Base-by-base conservation (phyloP, 1,140 invertebrate genomes). In the Nymphalis io region DNA sequence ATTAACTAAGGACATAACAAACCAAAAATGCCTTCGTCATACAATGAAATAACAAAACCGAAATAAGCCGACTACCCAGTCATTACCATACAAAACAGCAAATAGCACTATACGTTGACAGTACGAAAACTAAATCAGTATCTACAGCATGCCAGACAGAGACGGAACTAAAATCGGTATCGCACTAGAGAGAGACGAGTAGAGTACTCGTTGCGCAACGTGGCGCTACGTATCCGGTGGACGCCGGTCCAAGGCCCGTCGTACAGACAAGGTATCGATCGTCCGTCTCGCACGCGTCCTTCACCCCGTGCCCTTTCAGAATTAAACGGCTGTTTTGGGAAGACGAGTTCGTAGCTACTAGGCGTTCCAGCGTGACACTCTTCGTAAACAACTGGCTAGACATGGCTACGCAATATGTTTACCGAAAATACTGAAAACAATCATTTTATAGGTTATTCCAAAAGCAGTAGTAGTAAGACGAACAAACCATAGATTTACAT, bases 271-370 rank as follows among this genome's bases (percentile, higher is more conserved):
- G 16, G 75, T 84, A 87, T 85, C 83, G 83, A 87, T 85, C 83
- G 76, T 44, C 38, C 61, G 66, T 72, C 63, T 68, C 75, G 68
- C 58, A 78, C 74, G 71, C 83, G 85, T 88, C 85, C 84, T 88
- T 88, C 83, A 86, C 85, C 85, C 76, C 84, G 79, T 88, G 84
- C 80, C 85, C 85, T 86, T 86, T 84, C 65, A 51, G 67, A 75
- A 63, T 75, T 73, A 78, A 59, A 63, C 76, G 60, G 55, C 77
- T 55, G 67, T 76, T 76, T 79, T 57, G 51, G 67, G 67, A 51
- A 69, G 60, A 62, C 60, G 27, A 18, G 40, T 10, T 60, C 10
- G 11, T 15, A 38, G 42, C 33, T 42, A 57, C 44, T 63, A 21
- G 38, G 46, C 46, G 23, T 46, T 40, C 12, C 51, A 18, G 33